These are phyloP conservation scores for Urosaurus nigricauda DNA, from an alignment of 2,797 vertebrate genomes.

Conservation along the genomic window DNA sequence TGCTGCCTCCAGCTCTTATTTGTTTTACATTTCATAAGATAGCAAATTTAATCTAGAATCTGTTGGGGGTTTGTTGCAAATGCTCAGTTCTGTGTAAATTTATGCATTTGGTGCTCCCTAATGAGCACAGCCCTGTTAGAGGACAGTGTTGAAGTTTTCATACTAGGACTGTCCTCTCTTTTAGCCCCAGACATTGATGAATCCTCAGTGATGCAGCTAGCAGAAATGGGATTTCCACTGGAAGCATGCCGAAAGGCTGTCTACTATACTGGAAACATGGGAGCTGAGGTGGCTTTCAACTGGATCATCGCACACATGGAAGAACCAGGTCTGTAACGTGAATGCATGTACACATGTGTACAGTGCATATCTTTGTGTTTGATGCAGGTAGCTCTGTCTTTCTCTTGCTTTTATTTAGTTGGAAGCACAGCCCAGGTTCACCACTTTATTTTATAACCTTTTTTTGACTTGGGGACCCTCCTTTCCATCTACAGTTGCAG, in stretches of 20 bases:
- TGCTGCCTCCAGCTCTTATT: background rate
- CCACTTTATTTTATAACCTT: constrained; percentile 14
- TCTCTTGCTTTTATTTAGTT: constrained; percentile 11
- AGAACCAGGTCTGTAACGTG: constrained; percentile 89
- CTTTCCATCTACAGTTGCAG: no score
- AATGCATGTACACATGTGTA: background rate
- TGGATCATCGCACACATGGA: constrained; percentile 99
- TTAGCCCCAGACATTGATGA: constrained; percentile 97
- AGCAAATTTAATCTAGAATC: constrained; percentile 30
- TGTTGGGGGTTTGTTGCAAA: background rate
- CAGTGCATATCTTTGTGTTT: background rate
- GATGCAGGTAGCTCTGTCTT: background rate
- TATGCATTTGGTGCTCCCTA: background rate
- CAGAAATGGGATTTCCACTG: constrained; percentile 98
- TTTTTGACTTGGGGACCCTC: background rate
- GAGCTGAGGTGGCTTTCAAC: constrained; percentile 97
- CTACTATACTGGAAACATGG: constrained; percentile 98
- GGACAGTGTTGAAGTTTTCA: constrained; percentile 14
- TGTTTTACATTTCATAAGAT: background rate
- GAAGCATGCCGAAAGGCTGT: constrained; percentile 98
- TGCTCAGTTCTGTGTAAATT: background rate
- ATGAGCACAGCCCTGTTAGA: background rate
- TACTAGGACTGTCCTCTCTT: constrained; percentile 60
- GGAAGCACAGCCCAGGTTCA: constrained; percentile 44
- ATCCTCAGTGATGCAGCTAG: constrained; percentile 95